phyloP scores from a whole-genome alignment of 2,888 invertebrate genomes.

The Sussaba pulchella region DNA sequence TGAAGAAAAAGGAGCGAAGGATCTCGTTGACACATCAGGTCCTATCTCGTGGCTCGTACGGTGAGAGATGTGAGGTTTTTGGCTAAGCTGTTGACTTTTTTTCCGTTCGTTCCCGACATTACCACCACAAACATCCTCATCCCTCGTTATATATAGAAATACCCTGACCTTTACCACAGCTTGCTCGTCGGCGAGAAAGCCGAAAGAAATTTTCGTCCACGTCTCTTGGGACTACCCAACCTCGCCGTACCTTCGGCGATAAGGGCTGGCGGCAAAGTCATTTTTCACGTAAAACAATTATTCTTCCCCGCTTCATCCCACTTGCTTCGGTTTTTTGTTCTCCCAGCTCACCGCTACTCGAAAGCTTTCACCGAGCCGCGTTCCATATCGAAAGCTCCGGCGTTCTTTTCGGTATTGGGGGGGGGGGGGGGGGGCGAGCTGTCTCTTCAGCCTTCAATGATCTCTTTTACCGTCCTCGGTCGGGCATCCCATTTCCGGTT shows the following conservation, averaged over 20 bases:
- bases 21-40: constrained; percentile 36
- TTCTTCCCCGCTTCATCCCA: constrained; percentile 56
- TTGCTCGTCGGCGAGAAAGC: constrained; percentile 36
- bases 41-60: constrained; percentile 19
- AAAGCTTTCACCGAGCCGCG: neutral
- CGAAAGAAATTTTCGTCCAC: constrained; percentile 54
- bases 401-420: constrained; percentile 20
- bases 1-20: neutral
- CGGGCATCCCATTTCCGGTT: neutral
- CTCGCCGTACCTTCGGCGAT: constrained; percentile 45
- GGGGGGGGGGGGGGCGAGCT: neutral
- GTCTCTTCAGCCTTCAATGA: constrained; percentile 41
- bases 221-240: constrained; percentile 43
- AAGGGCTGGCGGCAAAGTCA: constrained; percentile 52
- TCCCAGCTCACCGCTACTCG: constrained; percentile 6
- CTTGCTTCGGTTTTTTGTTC: constrained; percentile 33
- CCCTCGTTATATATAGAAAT: neutral
- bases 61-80: constrained; percentile 35
- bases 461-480: constrained; percentile 15
- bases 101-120: constrained; percentile 24
- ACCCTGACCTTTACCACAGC: constrained; percentile 19
- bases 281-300: constrained; percentile 68
- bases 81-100: constrained; percentile 40
- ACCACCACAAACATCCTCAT: neutral
- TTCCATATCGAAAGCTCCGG: constrained; percentile 17